phyloP scores from a whole-genome alignment of 1,140 invertebrate genomes.

The Conopomorpha cramerella region DNA sequence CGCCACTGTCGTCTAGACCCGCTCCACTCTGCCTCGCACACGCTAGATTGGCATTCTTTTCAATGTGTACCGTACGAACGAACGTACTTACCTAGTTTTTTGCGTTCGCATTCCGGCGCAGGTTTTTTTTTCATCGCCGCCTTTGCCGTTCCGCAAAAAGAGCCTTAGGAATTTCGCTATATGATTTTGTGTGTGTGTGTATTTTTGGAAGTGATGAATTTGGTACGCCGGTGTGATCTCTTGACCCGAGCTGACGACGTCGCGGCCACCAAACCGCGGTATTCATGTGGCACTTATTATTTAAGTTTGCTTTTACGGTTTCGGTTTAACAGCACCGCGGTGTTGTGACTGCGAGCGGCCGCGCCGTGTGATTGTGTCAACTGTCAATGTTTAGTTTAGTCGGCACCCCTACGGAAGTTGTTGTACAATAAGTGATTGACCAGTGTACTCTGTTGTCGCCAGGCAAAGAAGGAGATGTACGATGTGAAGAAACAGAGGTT shows the following conservation, averaged over 20 bases:
- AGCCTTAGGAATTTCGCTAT: constrained; percentile 33
- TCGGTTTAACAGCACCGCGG: too few species aligned
- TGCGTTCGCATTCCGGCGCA: constrained; percentile 48
- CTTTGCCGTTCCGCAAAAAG: constrained; percentile 39
- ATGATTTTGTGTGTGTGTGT: constrained; percentile 34
- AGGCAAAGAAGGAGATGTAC: constrained; percentile 96
- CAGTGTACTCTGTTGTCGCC: constrained; percentile 23
- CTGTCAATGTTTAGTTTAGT: too few species aligned
- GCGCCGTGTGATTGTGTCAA: too few species aligned
- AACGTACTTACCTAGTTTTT: constrained; percentile 26
- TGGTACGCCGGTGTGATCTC: constrained; percentile 23
- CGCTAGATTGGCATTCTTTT: too few species aligned
- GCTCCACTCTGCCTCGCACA: too few species aligned
- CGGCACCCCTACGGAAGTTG: too few species aligned
- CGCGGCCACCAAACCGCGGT: too few species aligned
- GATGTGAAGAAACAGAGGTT: constrained; percentile 94
- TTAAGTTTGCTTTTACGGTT: too few species aligned
- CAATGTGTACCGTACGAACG: constrained; percentile 28
- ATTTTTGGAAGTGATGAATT: constrained; percentile 38
- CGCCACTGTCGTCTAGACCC: too few species aligned
- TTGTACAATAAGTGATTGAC: too few species aligned
- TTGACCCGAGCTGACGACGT: constrained; percentile 5
- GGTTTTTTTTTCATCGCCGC: constrained; percentile 23
- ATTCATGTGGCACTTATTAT: too few species aligned
- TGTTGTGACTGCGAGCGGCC: too few species aligned